Evolutionary conservation across 2,113 vertebrate species (phyloP).

Genomic region (Podiceps cristatus): DNA sequence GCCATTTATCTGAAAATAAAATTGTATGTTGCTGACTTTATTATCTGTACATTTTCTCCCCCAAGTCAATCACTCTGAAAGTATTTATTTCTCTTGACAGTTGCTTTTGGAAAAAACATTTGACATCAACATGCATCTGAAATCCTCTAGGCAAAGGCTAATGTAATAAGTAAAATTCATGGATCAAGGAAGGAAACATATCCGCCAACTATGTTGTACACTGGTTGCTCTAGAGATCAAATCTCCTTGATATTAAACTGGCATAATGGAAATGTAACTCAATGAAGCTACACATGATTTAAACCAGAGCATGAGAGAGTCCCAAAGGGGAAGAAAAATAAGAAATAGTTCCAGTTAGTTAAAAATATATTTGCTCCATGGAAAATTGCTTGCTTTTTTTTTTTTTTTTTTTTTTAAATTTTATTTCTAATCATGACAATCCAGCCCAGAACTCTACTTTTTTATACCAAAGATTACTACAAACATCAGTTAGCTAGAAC

Average conservation of each 20-base stretch:
- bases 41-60: background rate
- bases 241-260: background rate
- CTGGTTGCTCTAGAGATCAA: background rate
- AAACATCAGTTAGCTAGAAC: background rate
- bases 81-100: slow-evolving; percentile 17
- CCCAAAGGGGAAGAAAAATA: background rate
- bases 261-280: background rate
- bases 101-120: slow-evolving; percentile 4
- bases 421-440: background rate
- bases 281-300: background rate
- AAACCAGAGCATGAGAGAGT: background rate
- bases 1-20: slow-evolving; percentile 29
- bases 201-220: background rate
- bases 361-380: background rate
- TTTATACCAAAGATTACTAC: background rate
- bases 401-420: background rate
- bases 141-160: slow-evolving; percentile 17
- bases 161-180: background rate
- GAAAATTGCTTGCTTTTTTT: background rate
- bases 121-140: background rate
- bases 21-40: background rate
- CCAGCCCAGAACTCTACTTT: background rate
- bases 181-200: background rate
- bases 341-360: background rate
- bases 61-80: background rate